These are phyloP conservation scores for Monomorium pharaonis DNA, from an alignment of 1,140 invertebrate genomes.

Conservation along the genomic window DNA sequence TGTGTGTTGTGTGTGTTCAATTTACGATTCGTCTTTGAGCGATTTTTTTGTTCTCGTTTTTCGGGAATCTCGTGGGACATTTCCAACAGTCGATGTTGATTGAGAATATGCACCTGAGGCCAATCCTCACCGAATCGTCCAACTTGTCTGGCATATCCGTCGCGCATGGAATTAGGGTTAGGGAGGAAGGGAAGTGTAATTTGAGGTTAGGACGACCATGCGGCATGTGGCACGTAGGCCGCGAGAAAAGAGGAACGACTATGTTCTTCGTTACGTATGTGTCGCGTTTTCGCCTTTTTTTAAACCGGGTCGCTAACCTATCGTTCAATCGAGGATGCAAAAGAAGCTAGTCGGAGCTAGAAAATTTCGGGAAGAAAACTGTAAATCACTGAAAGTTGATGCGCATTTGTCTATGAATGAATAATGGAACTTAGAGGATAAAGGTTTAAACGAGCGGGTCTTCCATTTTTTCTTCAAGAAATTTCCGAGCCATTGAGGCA, in stretches of 20 bases:
- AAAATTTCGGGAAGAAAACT: too few species aligned
- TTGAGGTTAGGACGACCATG: constrained; percentile 72
- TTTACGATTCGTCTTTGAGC: not conserved
- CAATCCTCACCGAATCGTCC: not conserved
- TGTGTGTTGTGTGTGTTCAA: too few species aligned
- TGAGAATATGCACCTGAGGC: not conserved
- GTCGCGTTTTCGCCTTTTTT: not conserved
- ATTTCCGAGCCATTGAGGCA: too few species aligned
- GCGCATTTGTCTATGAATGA: not conserved
- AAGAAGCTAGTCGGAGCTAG: not conserved
- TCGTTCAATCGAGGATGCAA: not conserved
- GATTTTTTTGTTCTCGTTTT: too few species aligned
- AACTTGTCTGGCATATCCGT: not conserved
- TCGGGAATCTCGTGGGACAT: too few species aligned
- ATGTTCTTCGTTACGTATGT: constrained; percentile 15
- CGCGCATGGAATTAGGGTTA: not conserved
- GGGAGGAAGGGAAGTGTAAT: not conserved
- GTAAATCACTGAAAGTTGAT: not conserved
- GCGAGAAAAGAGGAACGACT: constrained; percentile 43
- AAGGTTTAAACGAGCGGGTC: not conserved
- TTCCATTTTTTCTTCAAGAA: too few species aligned
- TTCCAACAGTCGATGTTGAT: not conserved
- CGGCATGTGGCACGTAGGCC: constrained; percentile 62
- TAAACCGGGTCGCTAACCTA: too few species aligned
- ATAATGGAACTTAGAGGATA: too few species aligned